phyloP scores from a whole-genome alignment of 2,888 invertebrate species.

The Vanessa cardui region DNA sequence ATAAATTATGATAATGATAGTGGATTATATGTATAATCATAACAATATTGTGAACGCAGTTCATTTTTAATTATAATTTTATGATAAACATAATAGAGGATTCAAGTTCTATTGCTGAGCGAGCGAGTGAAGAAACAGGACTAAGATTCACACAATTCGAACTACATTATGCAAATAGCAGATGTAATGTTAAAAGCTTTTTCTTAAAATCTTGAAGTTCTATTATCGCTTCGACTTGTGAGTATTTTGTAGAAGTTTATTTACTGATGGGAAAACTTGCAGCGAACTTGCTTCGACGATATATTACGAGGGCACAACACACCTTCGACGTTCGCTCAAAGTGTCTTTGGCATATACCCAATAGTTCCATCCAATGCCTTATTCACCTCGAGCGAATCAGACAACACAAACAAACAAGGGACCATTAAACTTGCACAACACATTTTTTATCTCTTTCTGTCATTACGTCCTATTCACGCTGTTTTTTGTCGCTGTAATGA shows the following conservation, averaged over 20 bases:
- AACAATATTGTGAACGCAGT: no score
- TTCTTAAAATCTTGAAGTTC: constrained; percentile 6
- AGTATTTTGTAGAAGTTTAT: constrained; percentile 22
- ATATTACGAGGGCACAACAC: constrained; percentile 30
- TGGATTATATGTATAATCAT: no score
- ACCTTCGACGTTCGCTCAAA: constrained; percentile 5
- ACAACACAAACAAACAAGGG: constrained; percentile 57
- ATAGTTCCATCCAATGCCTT: constrained; percentile 49
- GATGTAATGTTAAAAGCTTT: not conserved
- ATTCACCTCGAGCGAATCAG: constrained; percentile 62
- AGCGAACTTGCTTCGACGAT: constrained; percentile 35
- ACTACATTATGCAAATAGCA: not conserved
- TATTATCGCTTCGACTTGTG: constrained; percentile 4
- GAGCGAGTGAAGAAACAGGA: no score
- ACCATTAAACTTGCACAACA: constrained; percentile 49
- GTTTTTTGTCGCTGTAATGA: constrained; percentile 39
- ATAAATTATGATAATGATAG: no score
- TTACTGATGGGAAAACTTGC: constrained; percentile 26
- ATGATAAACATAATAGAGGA: no score
- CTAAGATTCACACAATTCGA: no score
- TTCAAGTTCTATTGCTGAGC: no score
- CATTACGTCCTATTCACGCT: constrained; percentile 31
- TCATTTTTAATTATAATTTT: no score
- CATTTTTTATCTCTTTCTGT: constrained; percentile 35
- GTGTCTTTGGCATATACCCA: constrained; percentile 60